phyloP scores from a whole-genome alignment of 2,113 vertebrate genomes.

The Microcebus griseorufus region DNA sequence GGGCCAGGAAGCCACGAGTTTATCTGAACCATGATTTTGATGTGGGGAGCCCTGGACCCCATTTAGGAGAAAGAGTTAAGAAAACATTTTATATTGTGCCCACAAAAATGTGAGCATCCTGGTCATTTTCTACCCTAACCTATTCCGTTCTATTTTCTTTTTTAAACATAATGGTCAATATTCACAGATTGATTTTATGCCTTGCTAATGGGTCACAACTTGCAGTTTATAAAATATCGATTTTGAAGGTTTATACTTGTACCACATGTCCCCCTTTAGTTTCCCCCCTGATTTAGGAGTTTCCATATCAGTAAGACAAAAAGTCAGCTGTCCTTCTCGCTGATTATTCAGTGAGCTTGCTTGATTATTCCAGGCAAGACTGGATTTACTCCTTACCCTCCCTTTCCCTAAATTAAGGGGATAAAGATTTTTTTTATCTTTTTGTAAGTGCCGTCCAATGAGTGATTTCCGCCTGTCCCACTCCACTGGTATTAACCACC shows the following conservation, averaged over 20 bases:
- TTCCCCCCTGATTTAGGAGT: background rate
- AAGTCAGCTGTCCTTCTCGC: background rate
- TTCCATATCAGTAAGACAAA: background rate
- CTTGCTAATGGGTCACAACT: background rate
- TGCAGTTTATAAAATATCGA: conserved; percentile 9
- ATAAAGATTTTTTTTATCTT: background rate
- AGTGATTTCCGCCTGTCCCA: background rate
- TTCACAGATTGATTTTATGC: background rate
- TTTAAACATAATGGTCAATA: background rate
- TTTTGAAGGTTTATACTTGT: background rate
- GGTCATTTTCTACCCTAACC: background rate
- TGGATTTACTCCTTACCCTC: background rate
- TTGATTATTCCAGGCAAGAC: background rate
- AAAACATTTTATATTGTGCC: background rate
- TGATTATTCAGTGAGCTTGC: background rate
- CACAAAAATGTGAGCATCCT: background rate
- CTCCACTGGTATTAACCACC: background rate
- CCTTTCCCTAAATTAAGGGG: background rate
- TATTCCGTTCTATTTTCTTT: background rate
- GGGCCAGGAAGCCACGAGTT: background rate
- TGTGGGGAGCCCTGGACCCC: background rate
- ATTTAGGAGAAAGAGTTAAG: background rate
- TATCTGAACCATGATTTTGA: background rate
- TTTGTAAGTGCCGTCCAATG: background rate
- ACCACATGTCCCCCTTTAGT: background rate